These are phyloP conservation scores for Pterobdella sp. DNA, from an alignment of 2,888 invertebrate species.

Conservation along the genomic window DNA sequence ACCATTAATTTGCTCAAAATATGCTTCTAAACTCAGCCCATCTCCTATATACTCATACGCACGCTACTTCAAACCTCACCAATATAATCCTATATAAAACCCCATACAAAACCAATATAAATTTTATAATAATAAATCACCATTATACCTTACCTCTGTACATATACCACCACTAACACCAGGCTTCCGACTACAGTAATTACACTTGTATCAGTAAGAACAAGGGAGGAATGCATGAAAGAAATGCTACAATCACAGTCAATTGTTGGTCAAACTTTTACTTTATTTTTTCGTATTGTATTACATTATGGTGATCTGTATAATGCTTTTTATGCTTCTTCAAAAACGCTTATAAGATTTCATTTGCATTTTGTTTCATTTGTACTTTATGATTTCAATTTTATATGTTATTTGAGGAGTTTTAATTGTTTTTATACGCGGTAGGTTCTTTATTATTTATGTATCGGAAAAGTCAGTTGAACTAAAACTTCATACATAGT, in stretches of 20 bases:
- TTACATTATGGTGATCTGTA: neutral
- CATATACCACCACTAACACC: too few relatives aligned
- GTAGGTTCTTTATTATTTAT: too few relatives aligned
- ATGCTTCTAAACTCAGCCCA: neutral
- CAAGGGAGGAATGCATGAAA: constrained; percentile 38
- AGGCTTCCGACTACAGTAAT: constrained; percentile 36
- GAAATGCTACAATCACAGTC: constrained; percentile 40
- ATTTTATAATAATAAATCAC: constrained; percentile 10
- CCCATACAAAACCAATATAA: neutral
- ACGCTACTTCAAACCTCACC: neutral
- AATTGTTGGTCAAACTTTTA: constrained; percentile 39
- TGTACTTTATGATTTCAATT: too few relatives aligned
- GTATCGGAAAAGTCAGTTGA: too few relatives aligned
- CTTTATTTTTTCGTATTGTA: neutral
- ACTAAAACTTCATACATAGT: too few relatives aligned
- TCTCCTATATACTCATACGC: neutral
- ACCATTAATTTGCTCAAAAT: neutral
- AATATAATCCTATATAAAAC: neutral
- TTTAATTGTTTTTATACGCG: too few relatives aligned
- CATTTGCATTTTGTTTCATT: neutral
- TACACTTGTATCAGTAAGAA: constrained; percentile 43
- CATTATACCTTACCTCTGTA: too few relatives aligned
- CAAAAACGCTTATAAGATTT: neutral
- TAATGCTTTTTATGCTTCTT: neutral
- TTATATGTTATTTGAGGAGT: too few relatives aligned